A percentile compares a stretch with the other conserved stretches of the same genome.
Evolutionary conservation across 2,113 vertebrate species (phyloP).

Genomic region (Paedocypris sp.): DNA sequence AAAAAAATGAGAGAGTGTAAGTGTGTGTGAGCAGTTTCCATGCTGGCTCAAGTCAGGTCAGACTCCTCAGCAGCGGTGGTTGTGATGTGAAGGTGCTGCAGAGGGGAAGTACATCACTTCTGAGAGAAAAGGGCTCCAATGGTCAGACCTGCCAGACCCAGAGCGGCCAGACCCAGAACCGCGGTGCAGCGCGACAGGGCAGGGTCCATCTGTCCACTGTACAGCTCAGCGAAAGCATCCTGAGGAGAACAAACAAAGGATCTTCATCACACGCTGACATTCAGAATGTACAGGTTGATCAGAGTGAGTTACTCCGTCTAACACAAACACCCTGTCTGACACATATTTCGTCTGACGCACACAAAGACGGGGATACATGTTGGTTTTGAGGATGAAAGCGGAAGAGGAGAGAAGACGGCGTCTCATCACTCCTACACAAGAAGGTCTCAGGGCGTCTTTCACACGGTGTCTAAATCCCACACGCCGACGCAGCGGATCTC

Average conservation of each 20-base stretch:
- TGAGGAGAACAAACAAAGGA: constrained; percentile 37
- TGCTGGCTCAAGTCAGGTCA: too few species aligned
- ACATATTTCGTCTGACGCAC: too few species aligned
- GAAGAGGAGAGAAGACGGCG: not conserved
- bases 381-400: constrained; percentile 3
- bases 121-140: constrained; percentile 78
- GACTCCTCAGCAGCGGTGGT: too few species aligned
- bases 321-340: too few species aligned
- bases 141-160: constrained; percentile 81
- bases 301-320: too few species aligned
- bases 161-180: constrained; percentile 73
- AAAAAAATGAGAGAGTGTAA: too few species aligned
- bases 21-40: too few species aligned
- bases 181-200: constrained; percentile 80
- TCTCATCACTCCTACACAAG: constrained; percentile 23
- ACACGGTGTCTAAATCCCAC: not conserved
- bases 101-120: constrained; percentile 62
- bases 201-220: constrained; percentile 63
- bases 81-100: too few species aligned
- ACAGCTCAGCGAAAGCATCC: constrained; percentile 85
- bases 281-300: too few species aligned
- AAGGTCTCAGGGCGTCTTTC: constrained; percentile 6
- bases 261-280: not conserved
- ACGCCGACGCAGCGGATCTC: constrained; percentile 27
- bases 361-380: constrained; percentile 3